phyloP scores from a whole-genome alignment of 2,888 invertebrate species.

The Habroteleia sp. region DNA sequence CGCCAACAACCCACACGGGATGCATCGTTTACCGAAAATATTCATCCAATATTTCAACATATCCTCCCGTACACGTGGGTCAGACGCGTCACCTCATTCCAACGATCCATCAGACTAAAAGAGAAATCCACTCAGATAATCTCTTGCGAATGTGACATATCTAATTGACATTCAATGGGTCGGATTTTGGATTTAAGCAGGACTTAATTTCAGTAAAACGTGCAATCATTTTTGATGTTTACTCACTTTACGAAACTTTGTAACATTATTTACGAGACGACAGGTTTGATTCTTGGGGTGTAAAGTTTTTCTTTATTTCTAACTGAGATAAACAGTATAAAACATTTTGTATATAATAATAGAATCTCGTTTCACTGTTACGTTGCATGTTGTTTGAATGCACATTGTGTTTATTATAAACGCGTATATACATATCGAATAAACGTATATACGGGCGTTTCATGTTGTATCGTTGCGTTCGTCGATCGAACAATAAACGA shows the following conservation, averaged over 20 bases:
- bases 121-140: too few species aligned
- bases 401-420: constrained; percentile 47
- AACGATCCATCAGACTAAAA: too few species aligned
- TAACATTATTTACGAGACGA: constrained; percentile 2
- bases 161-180: constrained; percentile 9
- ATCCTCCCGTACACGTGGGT: too few species aligned
- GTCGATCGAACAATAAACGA: constrained; percentile 49
- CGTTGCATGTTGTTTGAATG: constrained; percentile 49
- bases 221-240: constrained; percentile 26
- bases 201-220: constrained; percentile 9
- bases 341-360: constrained; percentile 49
- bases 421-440: constrained; percentile 29
- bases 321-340: constrained; percentile 1
- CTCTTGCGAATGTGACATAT: constrained; percentile 36
- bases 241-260: constrained; percentile 1
- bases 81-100: too few species aligned
- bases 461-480: constrained; percentile 38
- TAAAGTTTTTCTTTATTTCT: constrained; percentile 3
- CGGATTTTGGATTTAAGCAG: background rate
- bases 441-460: constrained; percentile 34
- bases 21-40: too few species aligned
- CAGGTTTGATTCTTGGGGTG: constrained; percentile 2
- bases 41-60: too few species aligned
- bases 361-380: constrained; percentile 34
- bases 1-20: too few species aligned